A percentile compares a stretch with the other conserved stretches of the same genome.
phyloP scores from a whole-genome alignment of 2,113 vertebrate species.

The Corythornis cristatus region DNA sequence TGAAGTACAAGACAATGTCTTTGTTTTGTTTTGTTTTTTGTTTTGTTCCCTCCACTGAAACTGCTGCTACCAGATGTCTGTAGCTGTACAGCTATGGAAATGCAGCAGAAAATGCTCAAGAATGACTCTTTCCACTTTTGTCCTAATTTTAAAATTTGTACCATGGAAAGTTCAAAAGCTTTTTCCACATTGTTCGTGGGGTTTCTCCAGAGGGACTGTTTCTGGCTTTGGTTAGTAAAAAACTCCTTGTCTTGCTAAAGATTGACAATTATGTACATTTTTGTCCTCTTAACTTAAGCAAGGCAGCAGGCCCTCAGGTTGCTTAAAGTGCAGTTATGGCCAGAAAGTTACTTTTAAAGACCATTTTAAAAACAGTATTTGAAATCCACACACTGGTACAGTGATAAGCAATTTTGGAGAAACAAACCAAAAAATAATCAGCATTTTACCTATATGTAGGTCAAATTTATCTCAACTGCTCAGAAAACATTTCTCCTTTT shows the following conservation, averaged over 20 bases:
- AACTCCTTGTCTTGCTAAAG: slow-evolving; percentile 43
- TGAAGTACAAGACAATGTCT: not conserved
- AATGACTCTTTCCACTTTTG: slow-evolving; percentile 10
- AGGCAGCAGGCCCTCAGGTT: not conserved
- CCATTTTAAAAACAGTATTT: not conserved
- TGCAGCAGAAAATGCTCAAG: not conserved
- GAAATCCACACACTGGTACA: not conserved
- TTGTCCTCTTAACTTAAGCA: slow-evolving; percentile 23
- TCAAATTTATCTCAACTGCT: not conserved
- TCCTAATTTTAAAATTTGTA: slow-evolving; percentile 57
- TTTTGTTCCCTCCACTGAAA: not conserved
- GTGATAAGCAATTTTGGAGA: not conserved
- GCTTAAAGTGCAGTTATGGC: not conserved
- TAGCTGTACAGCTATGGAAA: not conserved
- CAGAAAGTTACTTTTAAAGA: not conserved
- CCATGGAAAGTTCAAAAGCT: slow-evolving; percentile 47
- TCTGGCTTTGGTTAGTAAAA: slow-evolving; percentile 40
- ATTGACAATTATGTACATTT: slow-evolving; percentile 26
- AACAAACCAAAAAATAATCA: not conserved
- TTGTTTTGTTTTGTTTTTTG: not conserved
- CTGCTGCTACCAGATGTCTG: not conserved
- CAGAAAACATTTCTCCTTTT: not conserved
- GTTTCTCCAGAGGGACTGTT: slow-evolving; percentile 56
- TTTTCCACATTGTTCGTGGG: slow-evolving; percentile 38
- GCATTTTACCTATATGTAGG: not conserved